These are phyloP conservation scores for Drosophila prosaltans DNA, from an alignment of 1,140 invertebrate genomes.

Conservation along the genomic window DNA sequence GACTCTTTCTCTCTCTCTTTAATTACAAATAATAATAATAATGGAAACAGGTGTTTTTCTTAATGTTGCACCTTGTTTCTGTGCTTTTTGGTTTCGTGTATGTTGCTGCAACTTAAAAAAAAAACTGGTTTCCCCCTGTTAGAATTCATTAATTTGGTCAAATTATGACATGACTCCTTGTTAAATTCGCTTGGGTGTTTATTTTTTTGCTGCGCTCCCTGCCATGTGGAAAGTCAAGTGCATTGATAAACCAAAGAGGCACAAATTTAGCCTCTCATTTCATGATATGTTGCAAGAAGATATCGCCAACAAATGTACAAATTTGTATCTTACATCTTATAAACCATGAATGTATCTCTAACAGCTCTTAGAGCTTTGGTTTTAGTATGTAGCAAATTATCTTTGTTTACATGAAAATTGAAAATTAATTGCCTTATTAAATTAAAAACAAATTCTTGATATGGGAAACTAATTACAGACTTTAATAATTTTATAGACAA, in stretches of 20 bases:
- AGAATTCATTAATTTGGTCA: conserved; percentile 64
- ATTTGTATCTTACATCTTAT: no score
- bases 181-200: conserved; percentile 17
- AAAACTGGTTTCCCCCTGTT: conserved; percentile 49
- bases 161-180: conserved; percentile 47
- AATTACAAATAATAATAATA: conserved; percentile 19
- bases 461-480: no score
- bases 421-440: no score
- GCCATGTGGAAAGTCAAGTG: conserved; percentile 32
- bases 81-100: conserved; percentile 18
- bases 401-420: no score
- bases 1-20: background rate
- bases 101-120: conserved; percentile 25
- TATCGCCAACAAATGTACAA: background rate
- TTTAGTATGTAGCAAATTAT: no score
- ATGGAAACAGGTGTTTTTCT: conserved; percentile 59
- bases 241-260: conserved; percentile 49
- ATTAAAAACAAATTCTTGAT: no score
- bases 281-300: background rate
- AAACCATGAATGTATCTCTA: no score
- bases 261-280: background rate
- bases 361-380: no score
- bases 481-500: no score
- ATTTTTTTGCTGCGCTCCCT: conserved; percentile 67
- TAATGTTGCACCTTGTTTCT: conserved; percentile 40